These are phyloP conservation scores for Melipona beecheii DNA, from an alignment of 2,888 invertebrate genomes.

Conservation along the genomic window DNA sequence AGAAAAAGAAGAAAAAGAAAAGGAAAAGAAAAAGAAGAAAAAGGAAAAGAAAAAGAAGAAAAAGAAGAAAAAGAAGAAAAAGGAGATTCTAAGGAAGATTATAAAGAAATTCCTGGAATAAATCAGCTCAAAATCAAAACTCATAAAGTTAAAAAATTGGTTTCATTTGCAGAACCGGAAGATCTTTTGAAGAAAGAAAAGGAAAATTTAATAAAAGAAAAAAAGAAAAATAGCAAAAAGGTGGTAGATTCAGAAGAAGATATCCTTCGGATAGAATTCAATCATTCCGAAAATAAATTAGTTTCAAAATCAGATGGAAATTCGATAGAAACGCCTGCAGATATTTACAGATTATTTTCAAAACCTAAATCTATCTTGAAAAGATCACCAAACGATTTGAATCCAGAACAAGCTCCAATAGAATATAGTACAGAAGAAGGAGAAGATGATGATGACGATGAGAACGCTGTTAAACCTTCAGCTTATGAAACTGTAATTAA, in stretches of 20 bases:
- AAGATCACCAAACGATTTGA: slow-evolving; percentile 69
- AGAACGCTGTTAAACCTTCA: slow-evolving; percentile 51
- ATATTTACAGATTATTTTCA: slow-evolving; percentile 76
- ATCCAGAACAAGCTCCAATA: slow-evolving; percentile 25
- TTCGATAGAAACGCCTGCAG: slow-evolving; percentile 73
- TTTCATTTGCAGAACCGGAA: slow-evolving; percentile 28
- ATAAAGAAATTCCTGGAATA: neutral
- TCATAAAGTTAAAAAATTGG: slow-evolving; percentile 16
- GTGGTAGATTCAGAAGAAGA: slow-evolving; percentile 61
- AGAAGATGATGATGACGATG: slow-evolving; percentile 53
- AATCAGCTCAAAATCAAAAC: neutral
- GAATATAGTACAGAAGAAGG: slow-evolving; percentile 57
- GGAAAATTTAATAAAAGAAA: neutral
- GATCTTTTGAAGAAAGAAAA: slow-evolving; percentile 9
- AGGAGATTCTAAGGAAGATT: slow-evolving; percentile 16
- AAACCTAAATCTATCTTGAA: slow-evolving; percentile 81
- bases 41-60: neutral
- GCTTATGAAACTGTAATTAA: slow-evolving; percentile 70
- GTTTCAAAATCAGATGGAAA: slow-evolving; percentile 30
- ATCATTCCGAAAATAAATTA: slow-evolving; percentile 70
- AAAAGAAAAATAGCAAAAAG: neutral
- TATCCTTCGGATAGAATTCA: slow-evolving; percentile 75
- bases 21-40: too few relatives aligned
- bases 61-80: slow-evolving; percentile 60
- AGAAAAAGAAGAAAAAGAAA: too few relatives aligned